Base-by-base conservation (phyloP, 2,888 invertebrate genomes). In the Ptychoptera albimana region DNA sequence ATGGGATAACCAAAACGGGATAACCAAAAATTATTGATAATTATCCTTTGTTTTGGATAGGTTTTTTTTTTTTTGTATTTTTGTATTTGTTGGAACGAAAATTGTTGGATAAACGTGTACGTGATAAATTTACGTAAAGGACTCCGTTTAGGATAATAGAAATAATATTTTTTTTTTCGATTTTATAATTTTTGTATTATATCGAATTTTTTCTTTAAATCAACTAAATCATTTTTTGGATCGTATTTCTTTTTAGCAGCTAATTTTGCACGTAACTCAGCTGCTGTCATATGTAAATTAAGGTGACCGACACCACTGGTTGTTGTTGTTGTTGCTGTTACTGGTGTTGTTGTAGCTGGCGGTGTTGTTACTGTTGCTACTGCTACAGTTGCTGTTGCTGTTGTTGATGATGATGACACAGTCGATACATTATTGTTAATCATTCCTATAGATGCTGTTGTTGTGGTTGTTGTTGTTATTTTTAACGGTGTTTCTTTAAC, bases 161-260 rank as follows among this genome's bases (percentile, higher is more conserved):
- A n/a, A n/a, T n/a, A n/a, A n/a, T n/a, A n/a, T n/a, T 23, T 23
- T 23, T 5, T 38, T 38, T 36, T 36, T 8, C 12, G 23, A 16
- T 14, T 31, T 71, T 78, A 91, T 65, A 91, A 77, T 71, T 91
- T 88, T 67, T 91, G 88, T 53, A 92, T 85, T 61, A 92, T 91
- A 64, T 91, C 88, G 61, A 88, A 89, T 70, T 91, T 91, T 70
- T 87, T 84, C 66, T 84, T 83, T 60, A 91, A 79, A 70, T 89
- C 89, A 70, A 92, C 81, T 41, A 79, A 77, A 59, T 87, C 84
- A 64, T 84, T 87, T 67, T 89, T 89, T 37, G 91, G 88, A 66
- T 91, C 89, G 60, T 82, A 77, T 64, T 86, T 87, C 67, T 89
- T 91, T 63, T 80, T 84, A 47, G 82, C 78, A 41, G 86, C 83